A percentile compares a stretch with the other conserved stretches of the same genome.
phyloP scores from a whole-genome alignment of 2,797 vertebrate species.

The Jordanella pulchra region DNA sequence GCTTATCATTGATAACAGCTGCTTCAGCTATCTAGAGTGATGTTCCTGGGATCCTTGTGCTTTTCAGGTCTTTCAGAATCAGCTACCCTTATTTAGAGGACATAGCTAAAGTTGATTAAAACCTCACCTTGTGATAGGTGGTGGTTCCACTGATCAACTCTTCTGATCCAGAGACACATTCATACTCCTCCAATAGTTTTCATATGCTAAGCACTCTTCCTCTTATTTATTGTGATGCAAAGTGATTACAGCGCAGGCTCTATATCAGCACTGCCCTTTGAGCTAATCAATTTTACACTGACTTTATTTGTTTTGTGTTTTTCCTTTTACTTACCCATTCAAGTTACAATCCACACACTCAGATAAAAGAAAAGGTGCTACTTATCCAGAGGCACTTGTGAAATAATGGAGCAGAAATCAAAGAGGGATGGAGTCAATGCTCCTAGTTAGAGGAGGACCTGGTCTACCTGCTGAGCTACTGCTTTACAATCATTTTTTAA shows the following conservation, averaged over 20 bases:
- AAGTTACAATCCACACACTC: neutral
- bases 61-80: too few relatives aligned
- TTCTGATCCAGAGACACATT: neutral
- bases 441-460: neutral
- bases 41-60: neutral
- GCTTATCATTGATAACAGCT: too few relatives aligned
- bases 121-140: neutral
- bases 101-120: neutral
- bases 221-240: too few relatives aligned
- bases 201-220: neutral
- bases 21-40: too few relatives aligned
- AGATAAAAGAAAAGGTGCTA: neutral
- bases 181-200: neutral
- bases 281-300: neutral
- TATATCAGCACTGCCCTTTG: neutral
- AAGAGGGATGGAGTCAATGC: neutral
- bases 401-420: conserved; percentile 1
- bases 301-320: neutral
- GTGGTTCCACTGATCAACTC: neutral
- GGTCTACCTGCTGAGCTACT: conserved; percentile 1
- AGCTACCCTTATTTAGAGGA: neutral
- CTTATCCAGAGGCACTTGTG: neutral
- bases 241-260: neutral
- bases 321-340: conserved; percentile 1
- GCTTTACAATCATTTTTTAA: neutral